Conservation (phyloP, 1,140 invertebrate genomes). For the Zaprionus capensis region DNA sequence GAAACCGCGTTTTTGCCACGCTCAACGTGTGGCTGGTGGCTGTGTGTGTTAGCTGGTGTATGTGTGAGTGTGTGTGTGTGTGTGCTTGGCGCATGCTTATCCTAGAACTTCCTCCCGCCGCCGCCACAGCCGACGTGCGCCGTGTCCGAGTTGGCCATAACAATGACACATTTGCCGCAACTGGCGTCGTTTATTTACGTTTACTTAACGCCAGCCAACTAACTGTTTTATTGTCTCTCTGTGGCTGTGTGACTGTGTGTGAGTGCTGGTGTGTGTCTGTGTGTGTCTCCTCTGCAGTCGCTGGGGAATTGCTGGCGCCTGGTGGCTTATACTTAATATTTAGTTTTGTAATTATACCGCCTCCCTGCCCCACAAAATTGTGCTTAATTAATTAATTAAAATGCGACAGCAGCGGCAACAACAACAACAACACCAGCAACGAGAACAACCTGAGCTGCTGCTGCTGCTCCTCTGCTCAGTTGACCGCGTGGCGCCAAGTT, state of each 20-base stretch:
- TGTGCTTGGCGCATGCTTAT: conserved; percentile 44
- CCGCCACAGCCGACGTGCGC: no score
- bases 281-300: conserved; percentile 27
- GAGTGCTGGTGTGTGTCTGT: neutral
- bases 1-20: conserved; percentile 22
- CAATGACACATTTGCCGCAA: conserved; percentile 52
- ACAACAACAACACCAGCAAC: conserved; percentile 6
- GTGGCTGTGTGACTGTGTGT: neutral
- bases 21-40: neutral
- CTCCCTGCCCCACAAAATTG: conserved; percentile 49
- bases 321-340: conserved; percentile 71
- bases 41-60: neutral
- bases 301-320: conserved; percentile 61
- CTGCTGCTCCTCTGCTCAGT: conserved; percentile 42
- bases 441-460: neutral
- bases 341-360: conserved; percentile 73
- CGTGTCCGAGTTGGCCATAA: conserved; percentile 20
- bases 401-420: conserved; percentile 31
- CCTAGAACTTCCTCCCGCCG: neutral
- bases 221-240: conserved; percentile 39
- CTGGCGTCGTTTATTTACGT: conserved; percentile 48
- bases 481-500: conserved; percentile 69
- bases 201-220: conserved; percentile 45
- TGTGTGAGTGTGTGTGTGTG: conserved; percentile 4
- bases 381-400: conserved; percentile 80